Percentiles rank a stretch among this genome's conserved stretches.
Conservation (phyloP, 2,113 vertebrate species). For the Chaenocephalus aceratus region DNA sequence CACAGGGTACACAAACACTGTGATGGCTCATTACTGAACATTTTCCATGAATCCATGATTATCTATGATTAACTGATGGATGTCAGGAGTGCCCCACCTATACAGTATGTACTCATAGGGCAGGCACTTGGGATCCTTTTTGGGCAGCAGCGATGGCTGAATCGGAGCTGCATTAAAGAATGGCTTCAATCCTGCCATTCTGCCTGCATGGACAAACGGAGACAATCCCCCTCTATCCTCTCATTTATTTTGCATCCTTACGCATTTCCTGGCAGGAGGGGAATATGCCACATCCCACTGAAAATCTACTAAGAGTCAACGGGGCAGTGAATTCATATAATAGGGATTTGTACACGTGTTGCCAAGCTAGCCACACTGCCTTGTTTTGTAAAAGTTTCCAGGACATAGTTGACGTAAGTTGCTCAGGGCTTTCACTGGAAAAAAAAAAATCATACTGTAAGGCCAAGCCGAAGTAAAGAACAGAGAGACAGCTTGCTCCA, state of each 20-base stretch:
- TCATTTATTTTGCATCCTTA: slow-evolving; percentile 60
- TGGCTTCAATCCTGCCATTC: slow-evolving; percentile 47
- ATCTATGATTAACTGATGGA: slow-evolving; percentile 26
- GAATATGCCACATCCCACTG: slow-evolving; percentile 64
- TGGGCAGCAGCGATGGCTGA: slow-evolving; percentile 47
- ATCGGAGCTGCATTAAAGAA: slow-evolving; percentile 31
- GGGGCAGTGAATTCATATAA: slow-evolving; percentile 58
- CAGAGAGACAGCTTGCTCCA: slow-evolving; percentile 2
- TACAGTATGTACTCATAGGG: slow-evolving; percentile 32
- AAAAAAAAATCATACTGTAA: slow-evolving; percentile 44
- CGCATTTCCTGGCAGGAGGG: slow-evolving; percentile 44
- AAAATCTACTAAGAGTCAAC: slow-evolving; percentile 54
- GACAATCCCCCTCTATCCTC: slow-evolving; percentile 66
- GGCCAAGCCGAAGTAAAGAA: slow-evolving; percentile 42
- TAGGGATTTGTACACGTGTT: slow-evolving; percentile 61
- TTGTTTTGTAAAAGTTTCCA: slow-evolving; percentile 76
- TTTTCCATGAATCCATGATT: slow-evolving; percentile 49
- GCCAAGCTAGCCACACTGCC: slow-evolving; percentile 62
- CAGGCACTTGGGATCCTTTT: slow-evolving; percentile 63
- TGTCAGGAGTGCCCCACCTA: slow-evolving; percentile 32
- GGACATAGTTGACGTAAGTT: slow-evolving; percentile 58
- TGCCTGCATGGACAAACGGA: slow-evolving; percentile 52
- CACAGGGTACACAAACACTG: slow-evolving; percentile 31
- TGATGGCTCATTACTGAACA: slow-evolving; percentile 15
- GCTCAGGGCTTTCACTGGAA: slow-evolving; percentile 32